These are phyloP conservation scores for Mormyrus iriodes DNA, from an alignment of 2,113 vertebrate genomes.

Conservation along the genomic window DNA sequence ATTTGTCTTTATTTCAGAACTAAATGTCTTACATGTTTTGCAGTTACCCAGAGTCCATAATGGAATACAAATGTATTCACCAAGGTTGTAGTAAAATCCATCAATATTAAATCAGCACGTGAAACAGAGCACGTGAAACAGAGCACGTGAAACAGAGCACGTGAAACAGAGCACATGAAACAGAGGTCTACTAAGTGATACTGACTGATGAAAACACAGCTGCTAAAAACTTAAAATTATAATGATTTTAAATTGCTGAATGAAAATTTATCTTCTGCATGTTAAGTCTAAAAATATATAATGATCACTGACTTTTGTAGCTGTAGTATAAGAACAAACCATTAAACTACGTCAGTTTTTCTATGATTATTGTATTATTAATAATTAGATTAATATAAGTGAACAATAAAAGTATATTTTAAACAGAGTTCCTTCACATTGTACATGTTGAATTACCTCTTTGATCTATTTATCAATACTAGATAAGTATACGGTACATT, in stretches of 20 bases:
- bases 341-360: not conserved
- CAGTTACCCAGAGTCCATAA: not conserved
- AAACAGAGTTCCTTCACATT: not conserved
- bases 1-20: conserved; percentile 3
- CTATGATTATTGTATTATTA: not conserved
- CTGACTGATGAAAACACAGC: not conserved
- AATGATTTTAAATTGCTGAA: not conserved
- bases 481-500: not conserved
- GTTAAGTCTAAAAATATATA: not conserved
- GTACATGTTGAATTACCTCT: not conserved
- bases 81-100: conserved; percentile 1
- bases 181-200: not conserved
- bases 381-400: not conserved
- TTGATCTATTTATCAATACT: not conserved
- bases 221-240: not conserved
- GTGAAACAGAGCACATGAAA: not conserved
- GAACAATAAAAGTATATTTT: not conserved
- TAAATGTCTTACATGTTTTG: not conserved
- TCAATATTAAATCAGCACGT: not conserved
- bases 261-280: not conserved
- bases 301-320: not conserved
- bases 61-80: not conserved
- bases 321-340: not conserved
- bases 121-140: too few species aligned
- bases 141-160: too few species aligned